Evolutionary conservation across 2,797 vertebrate species (phyloP), one percentile per base, ranked within the genome.

Genomic region (Phaenicophaeus curvirostris): DNA sequence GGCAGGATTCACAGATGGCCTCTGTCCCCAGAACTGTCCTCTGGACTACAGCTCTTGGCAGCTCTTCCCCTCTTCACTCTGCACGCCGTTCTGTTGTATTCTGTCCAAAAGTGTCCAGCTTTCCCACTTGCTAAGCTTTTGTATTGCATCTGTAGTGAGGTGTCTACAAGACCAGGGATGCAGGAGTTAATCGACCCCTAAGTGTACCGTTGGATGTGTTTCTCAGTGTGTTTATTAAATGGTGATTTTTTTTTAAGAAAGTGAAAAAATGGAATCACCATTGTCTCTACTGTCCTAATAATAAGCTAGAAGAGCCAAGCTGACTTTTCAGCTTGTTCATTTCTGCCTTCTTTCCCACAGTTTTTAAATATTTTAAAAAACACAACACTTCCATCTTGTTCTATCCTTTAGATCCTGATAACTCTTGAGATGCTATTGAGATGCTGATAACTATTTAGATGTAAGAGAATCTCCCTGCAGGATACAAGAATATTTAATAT

Each of bases 211-310:
- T 79, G 15, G 5, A 39, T 82, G 19, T 37, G 5, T 46, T 83
- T 94, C 25, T 17, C 9, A 4, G 5, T n/a, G 15, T 46, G 54
- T 35, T 63, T 51, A 78, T 75, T 79, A 91, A 89, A 59, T 21
- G 5, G 21, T 63, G 46, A 37, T 69, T 20, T 9, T 41, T 41
- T 48, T 71, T 41, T 24, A 44, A 66, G 76, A 92, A 89, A 93
- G n/a, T 78, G 28, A 93, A 69, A 7, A 41, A 80, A 19, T 41
- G 11, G 20, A 82, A 74, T 78, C 57, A 33, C 2, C 1, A 8
- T 69, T 94, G 33, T 80, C 35, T 87, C 91, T 90, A n/a, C 31
- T 71, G 13, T 88, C n/a, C 59, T 71, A 71, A 44, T 74, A 94
- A 89, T 28, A 31, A 90, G 11, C 18, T 55, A 41, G 44, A 62